These are phyloP conservation scores for Peribatodes rhomboidaria DNA, from an alignment of 2,888 invertebrate species.

Conservation along the genomic window DNA sequence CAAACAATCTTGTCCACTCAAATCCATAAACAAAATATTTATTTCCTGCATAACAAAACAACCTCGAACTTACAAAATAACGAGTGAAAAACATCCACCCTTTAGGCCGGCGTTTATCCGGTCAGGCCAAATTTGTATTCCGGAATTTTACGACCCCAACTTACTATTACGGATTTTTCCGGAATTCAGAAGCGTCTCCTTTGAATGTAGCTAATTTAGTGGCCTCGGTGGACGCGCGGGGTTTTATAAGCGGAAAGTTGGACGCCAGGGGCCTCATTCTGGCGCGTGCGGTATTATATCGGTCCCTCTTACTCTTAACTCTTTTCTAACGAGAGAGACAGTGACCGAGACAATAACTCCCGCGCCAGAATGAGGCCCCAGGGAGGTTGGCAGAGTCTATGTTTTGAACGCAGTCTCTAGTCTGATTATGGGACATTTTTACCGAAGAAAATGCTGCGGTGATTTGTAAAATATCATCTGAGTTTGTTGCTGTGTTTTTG, in stretches of 20 bases:
- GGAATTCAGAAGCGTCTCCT: conserved; percentile 54
- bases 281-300: too few species aligned
- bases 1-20: conserved; percentile 24
- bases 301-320: too few species aligned
- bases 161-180: conserved; percentile 50
- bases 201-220: conserved; percentile 75
- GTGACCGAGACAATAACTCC: too few species aligned
- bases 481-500: background rate
- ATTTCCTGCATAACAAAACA: conserved; percentile 38
- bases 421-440: conserved; percentile 37
- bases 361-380: too few species aligned
- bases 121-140: conserved; percentile 50
- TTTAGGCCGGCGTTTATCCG: conserved; percentile 45
- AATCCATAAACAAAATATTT: conserved; percentile 44
- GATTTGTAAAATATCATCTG: conserved; percentile 4
- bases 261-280: too few species aligned
- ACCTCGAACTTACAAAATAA: conserved; percentile 41
- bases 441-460: conserved; percentile 28
- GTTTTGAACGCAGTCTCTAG: conserved; percentile 39
- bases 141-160: conserved; percentile 50
- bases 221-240: conserved; percentile 50
- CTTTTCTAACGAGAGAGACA: too few species aligned
- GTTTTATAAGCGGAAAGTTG: conserved; percentile 61
- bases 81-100: conserved; percentile 45
- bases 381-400: conserved; percentile 49